These are phyloP conservation scores for Boloria euphrosyne DNA, from an alignment of 2,888 invertebrate genomes.

Conservation along the genomic window DNA sequence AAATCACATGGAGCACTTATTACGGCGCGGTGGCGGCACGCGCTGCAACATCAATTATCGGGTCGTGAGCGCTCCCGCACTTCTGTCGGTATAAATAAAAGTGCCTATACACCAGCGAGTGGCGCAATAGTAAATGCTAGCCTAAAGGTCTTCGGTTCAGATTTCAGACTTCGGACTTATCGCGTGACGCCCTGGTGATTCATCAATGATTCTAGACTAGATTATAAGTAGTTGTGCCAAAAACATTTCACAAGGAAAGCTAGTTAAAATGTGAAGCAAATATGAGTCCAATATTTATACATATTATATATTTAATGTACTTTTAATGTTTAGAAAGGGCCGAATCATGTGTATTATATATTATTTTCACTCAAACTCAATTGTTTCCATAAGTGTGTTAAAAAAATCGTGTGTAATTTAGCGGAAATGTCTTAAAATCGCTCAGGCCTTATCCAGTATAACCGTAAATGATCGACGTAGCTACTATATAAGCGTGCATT, in stretches of 20 bases:
- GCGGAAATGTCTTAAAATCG: conserved; percentile 28
- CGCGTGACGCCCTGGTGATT: conserved; percentile 29
- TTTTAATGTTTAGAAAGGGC: too few species aligned
- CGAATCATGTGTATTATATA: too few species aligned
- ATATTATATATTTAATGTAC: too few species aligned
- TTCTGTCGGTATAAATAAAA: conserved; percentile 78
- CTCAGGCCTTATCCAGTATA: conserved; percentile 38
- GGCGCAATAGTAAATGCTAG: conserved; percentile 74
- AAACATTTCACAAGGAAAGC: conserved; percentile 8
- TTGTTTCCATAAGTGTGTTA: neutral
- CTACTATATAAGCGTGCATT: conserved; percentile 46
- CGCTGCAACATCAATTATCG: conserved; percentile 75
- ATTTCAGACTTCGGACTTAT: conserved; percentile 52
- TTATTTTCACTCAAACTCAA: too few species aligned
- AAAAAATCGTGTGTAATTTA: neutral
- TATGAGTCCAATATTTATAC: too few species aligned
- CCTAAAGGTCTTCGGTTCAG: conserved; percentile 75
- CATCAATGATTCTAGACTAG: conserved; percentile 30
- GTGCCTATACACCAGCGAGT: conserved; percentile 64
- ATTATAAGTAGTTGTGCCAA: conserved; percentile 22
- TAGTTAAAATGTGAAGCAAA: too few species aligned
- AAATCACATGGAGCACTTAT: conserved; percentile 50
- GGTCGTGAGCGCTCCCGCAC: conserved; percentile 80
- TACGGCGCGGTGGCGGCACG: conserved; percentile 52
- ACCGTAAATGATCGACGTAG: conserved; percentile 42